Conservation (phyloP, 2,797 vertebrate species). For the Muscicapa striata region DNA sequence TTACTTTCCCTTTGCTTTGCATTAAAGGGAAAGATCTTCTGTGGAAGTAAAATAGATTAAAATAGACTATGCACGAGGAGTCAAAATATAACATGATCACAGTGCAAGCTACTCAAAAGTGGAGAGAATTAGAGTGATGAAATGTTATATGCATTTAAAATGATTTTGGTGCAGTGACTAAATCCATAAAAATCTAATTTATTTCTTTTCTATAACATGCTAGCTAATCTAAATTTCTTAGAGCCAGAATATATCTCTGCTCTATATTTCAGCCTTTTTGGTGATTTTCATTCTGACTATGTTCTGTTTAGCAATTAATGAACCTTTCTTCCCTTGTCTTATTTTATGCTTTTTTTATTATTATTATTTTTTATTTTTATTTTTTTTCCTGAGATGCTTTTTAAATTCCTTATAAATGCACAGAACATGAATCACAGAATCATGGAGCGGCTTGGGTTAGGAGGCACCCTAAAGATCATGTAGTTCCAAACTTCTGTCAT, state of each 20-base stretch:
- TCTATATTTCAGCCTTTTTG: neutral
- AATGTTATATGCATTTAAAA: neutral
- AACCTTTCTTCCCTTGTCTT: neutral
- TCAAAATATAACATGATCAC: neutral
- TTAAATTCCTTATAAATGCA: neutral
- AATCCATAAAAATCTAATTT: conserved; percentile 7
- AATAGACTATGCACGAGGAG: neutral
- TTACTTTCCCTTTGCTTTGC: neutral
- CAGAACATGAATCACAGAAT: neutral
- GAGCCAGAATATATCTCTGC: neutral
- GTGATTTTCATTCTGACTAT: neutral
- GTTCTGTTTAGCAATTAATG: neutral
- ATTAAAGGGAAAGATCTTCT: neutral
- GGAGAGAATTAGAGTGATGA: neutral
- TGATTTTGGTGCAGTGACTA: neutral
- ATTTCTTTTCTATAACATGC: neutral
- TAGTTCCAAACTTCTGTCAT: rapidly evolving
- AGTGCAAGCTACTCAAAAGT: neutral
- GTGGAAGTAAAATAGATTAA: neutral
- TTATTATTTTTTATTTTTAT: too few relatives aligned
- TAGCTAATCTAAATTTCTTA: neutral
- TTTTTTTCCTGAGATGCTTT: rapidly evolving
- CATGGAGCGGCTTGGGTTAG: neutral
- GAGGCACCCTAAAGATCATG: neutral
- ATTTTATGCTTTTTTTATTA: rapidly evolving